Percentiles rank a stretch among this genome's conserved stretches.
These are phyloP conservation scores for Zaprionus kolodkinae DNA, from an alignment of 1,140 invertebrate genomes.

Conservation along the genomic window DNA sequence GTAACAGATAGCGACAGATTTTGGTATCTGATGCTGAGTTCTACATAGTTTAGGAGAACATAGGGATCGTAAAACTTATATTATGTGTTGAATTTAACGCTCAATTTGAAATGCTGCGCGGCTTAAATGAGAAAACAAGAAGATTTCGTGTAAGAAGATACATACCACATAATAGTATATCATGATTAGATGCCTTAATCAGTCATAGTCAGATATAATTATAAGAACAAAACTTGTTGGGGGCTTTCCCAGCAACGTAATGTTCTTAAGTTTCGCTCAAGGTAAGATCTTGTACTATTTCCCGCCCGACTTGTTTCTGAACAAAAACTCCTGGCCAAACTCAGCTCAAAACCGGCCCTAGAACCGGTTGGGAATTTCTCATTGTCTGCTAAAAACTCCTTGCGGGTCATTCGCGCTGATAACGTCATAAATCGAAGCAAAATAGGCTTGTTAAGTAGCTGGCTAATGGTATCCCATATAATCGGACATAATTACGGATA, in stretches of 20 bases:
- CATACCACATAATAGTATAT: too few species aligned
- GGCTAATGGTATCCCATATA: background rate
- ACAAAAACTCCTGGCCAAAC: constrained; percentile 18
- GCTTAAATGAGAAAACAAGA: constrained; percentile 34
- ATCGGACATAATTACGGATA: constrained; percentile 23
- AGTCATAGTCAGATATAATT: background rate
- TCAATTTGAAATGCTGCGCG: constrained; percentile 45
- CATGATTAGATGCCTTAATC: constrained; percentile 12
- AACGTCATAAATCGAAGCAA: background rate
- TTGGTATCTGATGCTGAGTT: constrained; percentile 8
- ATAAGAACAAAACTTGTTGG: background rate
- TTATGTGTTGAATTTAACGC: constrained; percentile 74
- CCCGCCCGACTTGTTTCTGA: background rate
- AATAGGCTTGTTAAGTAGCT: background rate
- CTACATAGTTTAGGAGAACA: constrained; percentile 29
- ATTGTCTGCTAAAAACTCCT: background rate
- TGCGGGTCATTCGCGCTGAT: background rate
- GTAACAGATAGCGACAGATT: constrained; percentile 36
- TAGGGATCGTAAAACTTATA: constrained; percentile 64
- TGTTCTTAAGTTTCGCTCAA: background rate
- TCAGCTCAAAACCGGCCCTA: constrained; percentile 27
- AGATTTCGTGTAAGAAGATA: background rate
- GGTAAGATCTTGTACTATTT: background rate
- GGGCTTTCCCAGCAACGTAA: background rate
- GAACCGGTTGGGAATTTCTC: constrained; percentile 37